These are phyloP conservation scores for Pectinophora gossypiella DNA, from an alignment of 1,140 invertebrate species.

Conservation along the genomic window DNA sequence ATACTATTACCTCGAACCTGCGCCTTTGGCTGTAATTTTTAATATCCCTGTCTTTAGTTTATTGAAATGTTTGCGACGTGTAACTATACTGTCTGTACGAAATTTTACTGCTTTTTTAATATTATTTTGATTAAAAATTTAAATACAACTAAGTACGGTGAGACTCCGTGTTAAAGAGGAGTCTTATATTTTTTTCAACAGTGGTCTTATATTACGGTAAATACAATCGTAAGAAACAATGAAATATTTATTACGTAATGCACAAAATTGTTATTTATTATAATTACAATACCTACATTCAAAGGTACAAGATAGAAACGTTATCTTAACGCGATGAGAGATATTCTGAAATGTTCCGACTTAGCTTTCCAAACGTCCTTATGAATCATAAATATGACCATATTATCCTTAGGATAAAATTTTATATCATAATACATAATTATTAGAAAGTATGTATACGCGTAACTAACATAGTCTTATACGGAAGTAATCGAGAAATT, in stretches of 20 bases:
- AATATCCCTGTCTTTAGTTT: slow-evolving; percentile 69
- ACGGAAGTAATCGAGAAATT: slow-evolving; percentile 69
- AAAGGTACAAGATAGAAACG: slow-evolving; percentile 73
- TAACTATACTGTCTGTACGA: slow-evolving; percentile 56
- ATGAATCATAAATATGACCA: slow-evolving; percentile 69
- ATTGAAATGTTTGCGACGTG: slow-evolving; percentile 60
- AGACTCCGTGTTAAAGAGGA: slow-evolving; percentile 50
- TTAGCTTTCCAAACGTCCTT: slow-evolving; percentile 61
- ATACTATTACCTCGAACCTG: slow-evolving; percentile 71
- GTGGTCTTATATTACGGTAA: slow-evolving; percentile 71
- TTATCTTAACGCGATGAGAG: slow-evolving; percentile 73
- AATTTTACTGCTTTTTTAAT: slow-evolving; percentile 51
- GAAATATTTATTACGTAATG: slow-evolving; percentile 74
- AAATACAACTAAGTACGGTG: slow-evolving; percentile 69
- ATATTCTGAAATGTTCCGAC: slow-evolving; percentile 69
- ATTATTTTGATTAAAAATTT: slow-evolving; percentile 68
- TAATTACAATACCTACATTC: slow-evolving; percentile 74
- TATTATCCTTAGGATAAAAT: slow-evolving; percentile 75
- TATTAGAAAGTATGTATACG: slow-evolving; percentile 73
- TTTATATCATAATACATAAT: slow-evolving; percentile 71
- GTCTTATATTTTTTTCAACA: slow-evolving; percentile 57
- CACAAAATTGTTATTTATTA: slow-evolving; percentile 73
- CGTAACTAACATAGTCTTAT: slow-evolving; percentile 71
- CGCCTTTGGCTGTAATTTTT: slow-evolving; percentile 64
- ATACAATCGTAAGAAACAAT: slow-evolving; percentile 74